Conservation (phyloP, 2,113 vertebrate genomes). For the Microcebus lehilahytsara region DNA sequence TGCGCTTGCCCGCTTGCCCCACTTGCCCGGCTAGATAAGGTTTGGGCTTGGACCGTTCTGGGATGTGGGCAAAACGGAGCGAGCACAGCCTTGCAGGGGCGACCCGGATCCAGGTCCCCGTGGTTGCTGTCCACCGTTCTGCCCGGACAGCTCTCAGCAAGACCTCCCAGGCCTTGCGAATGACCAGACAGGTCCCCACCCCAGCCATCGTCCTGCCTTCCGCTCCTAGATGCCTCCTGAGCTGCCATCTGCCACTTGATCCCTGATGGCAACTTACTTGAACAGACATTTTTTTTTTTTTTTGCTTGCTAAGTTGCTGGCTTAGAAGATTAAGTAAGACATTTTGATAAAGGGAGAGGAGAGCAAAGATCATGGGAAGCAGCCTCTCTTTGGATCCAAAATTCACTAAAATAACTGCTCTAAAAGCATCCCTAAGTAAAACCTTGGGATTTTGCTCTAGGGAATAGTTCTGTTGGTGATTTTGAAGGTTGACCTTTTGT, state of each 20-base stretch:
- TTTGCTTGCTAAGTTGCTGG: conserved; percentile 34
- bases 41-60: not conserved
- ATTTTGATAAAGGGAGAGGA: not conserved
- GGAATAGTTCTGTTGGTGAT: conserved; percentile 26
- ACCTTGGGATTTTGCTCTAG: not conserved
- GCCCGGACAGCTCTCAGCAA: not conserved
- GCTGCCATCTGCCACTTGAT: conserved; percentile 18
- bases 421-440: not conserved
- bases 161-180: not conserved
- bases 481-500: conserved; percentile 69
- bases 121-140: not conserved
- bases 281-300: conserved; percentile 21
- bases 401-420: not conserved
- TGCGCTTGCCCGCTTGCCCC: not conserved
- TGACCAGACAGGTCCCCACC: not conserved
- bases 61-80: not conserved
- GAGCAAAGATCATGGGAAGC: not conserved
- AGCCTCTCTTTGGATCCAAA: not conserved
- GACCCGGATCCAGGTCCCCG: not conserved
- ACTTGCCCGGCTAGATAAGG: not conserved
- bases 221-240: not conserved
- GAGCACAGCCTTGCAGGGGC: not conserved
- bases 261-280: conserved; percentile 67
- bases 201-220: too few species aligned
- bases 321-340: not conserved